These are phyloP conservation scores for Vanessa tameamea DNA, from an alignment of 1,140 invertebrate species.

Conservation along the genomic window DNA sequence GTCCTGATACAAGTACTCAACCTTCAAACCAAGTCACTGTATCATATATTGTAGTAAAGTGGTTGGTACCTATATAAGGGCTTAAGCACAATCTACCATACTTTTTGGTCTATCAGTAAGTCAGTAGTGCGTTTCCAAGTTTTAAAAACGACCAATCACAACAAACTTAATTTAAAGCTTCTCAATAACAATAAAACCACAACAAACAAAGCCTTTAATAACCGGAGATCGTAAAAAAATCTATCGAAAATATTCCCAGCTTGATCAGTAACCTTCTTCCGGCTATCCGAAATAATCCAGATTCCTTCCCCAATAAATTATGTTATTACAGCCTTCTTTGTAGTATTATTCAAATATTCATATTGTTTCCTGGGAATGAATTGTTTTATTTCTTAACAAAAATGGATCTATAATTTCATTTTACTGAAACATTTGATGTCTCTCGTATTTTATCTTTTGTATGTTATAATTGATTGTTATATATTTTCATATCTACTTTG, in stretches of 20 bases:
- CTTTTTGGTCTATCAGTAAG: too few species aligned
- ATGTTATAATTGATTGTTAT: neutral
- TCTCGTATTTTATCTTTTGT: neutral
- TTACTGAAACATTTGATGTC: neutral
- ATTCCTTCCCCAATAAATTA: slow-evolving; percentile 19
- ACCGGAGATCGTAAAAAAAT: neutral
- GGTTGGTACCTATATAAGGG: too few species aligned
- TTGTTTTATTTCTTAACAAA: neutral
- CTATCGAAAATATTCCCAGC: slow-evolving; percentile 8
- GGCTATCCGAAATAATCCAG: neutral
- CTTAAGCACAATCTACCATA: too few species aligned
- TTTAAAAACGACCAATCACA: neutral
- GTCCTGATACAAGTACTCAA: too few species aligned
- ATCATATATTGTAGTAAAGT: too few species aligned
- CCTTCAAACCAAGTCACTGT: too few species aligned
- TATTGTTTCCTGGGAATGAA: slow-evolving; percentile 18
- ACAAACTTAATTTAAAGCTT: neutral
- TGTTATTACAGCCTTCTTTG: slow-evolving; percentile 21
- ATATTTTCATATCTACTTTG: too few species aligned
- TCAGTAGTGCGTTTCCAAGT: too few species aligned
- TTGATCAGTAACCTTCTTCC: slow-evolving; percentile 10
- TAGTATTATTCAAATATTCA: slow-evolving; percentile 25
- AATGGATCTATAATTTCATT: neutral
- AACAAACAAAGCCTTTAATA: neutral
- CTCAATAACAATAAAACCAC: neutral